These are phyloP conservation scores for Kuschelorhynchus macadamiae DNA, from an alignment of 2,888 invertebrate genomes.

Conservation along the genomic window DNA sequence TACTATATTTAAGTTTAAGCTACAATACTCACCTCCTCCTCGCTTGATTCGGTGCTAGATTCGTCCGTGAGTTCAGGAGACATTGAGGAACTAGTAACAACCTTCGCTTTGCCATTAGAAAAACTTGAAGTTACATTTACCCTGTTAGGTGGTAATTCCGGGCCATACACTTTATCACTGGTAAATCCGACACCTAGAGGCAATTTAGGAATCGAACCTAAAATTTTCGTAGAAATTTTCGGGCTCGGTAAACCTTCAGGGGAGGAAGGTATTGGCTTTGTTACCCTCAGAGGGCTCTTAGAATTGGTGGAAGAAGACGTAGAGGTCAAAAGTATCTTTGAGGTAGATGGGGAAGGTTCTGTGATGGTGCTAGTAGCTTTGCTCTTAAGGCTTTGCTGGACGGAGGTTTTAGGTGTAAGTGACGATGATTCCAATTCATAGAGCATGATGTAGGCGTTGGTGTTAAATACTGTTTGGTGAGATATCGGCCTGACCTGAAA, in stretches of 20 bases:
- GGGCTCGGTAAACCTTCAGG: background rate
- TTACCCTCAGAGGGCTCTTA: slow-evolving; percentile 5
- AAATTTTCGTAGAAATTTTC: background rate
- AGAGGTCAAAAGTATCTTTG: background rate
- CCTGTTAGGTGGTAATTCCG: slow-evolving; percentile 63
- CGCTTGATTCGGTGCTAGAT: slow-evolving; percentile 37
- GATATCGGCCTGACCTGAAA: slow-evolving; percentile 74
- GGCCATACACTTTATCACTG: slow-evolving; percentile 65
- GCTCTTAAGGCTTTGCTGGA: slow-evolving; percentile 26
- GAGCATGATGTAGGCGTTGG: slow-evolving; percentile 94
- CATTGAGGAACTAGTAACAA: slow-evolving; percentile 29
- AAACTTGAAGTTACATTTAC: slow-evolving; percentile 12
- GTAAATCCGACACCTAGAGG: slow-evolving; percentile 61
- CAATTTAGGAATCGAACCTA: slow-evolving; percentile 34
- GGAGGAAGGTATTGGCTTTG: background rate
- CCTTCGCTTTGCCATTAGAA: slow-evolving; percentile 35
- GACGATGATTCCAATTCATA: slow-evolving; percentile 76
- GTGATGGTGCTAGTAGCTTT: slow-evolving; percentile 49
- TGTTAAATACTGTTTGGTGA: slow-evolving; percentile 82
- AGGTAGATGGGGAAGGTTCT: slow-evolving; percentile 35
- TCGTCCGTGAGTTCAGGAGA: slow-evolving; percentile 33
- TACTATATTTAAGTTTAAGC: too few relatives aligned
- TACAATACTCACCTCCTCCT: slow-evolving; percentile 33
- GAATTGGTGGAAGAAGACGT: slow-evolving; percentile 34
- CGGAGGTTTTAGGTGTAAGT: slow-evolving; percentile 45